Evolutionary conservation across 2,888 invertebrate species (phyloP).

Genomic region (Eupithecia subumbrata): DNA sequence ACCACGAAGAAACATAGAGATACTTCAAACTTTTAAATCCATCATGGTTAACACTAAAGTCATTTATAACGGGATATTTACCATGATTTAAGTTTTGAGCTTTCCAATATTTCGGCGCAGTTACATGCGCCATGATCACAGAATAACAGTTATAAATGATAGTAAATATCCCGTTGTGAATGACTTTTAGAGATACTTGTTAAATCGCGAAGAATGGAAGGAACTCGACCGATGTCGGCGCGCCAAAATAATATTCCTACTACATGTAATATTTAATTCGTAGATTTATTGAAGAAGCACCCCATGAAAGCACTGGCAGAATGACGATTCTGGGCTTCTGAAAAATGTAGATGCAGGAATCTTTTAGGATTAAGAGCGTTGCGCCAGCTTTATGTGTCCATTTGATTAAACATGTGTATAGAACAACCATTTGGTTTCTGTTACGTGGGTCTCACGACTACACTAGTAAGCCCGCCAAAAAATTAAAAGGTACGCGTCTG

Average conservation of each 20-base stretch:
- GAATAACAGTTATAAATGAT: too few relatives aligned
- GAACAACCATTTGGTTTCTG: background rate
- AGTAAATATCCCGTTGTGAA: too few relatives aligned
- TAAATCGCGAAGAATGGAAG: background rate
- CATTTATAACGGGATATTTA: too few relatives aligned
- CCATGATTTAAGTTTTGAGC: too few relatives aligned
- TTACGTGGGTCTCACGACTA: background rate
- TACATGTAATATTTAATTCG: background rate
- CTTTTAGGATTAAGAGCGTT: background rate
- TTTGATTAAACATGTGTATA: background rate
- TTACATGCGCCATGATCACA: too few relatives aligned
- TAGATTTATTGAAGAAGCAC: background rate
- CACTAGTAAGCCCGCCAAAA: background rate
- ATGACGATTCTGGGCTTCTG: background rate
- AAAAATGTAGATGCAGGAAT: background rate
- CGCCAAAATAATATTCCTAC: background rate
- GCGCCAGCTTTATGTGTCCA: background rate
- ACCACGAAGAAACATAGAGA: background rate
- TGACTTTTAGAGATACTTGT: background rate
- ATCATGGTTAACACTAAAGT: too few relatives aligned
- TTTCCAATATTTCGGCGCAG: too few relatives aligned
- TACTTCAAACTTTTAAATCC: too few relatives aligned
- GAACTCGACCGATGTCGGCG: background rate
- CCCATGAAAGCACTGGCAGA: background rate
- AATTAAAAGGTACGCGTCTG: background rate